These are phyloP conservation scores for Phyllopteryx taeniolatus DNA, from an alignment of 2,113 vertebrate genomes.

Conservation along the genomic window DNA sequence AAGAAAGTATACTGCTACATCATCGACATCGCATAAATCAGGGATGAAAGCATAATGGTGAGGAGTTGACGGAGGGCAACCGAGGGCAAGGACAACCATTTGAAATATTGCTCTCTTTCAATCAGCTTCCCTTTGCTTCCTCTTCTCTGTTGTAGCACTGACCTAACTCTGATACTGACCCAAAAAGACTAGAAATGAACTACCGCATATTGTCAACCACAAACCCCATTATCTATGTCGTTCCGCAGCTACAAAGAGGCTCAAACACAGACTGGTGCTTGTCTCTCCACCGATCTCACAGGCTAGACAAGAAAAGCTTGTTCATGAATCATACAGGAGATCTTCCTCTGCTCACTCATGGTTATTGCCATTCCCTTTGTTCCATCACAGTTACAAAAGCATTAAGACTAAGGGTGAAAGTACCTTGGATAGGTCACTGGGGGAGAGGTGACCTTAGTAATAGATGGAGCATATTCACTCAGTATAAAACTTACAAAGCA, in stretches of 20 bases:
- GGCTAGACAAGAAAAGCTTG: constrained; percentile 26
- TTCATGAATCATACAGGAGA: constrained; percentile 35
- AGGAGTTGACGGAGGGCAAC: constrained; percentile 63
- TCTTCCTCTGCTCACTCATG: constrained; percentile 26
- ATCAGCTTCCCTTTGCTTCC: constrained; percentile 38
- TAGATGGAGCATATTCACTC: constrained; percentile 16
- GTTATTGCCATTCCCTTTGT: constrained; percentile 38
- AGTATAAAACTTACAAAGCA: constrained; percentile 12
- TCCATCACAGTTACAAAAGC: constrained; percentile 36
- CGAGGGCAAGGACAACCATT: constrained; percentile 44
- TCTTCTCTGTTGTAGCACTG: constrained; percentile 30
- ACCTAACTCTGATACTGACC: constrained; percentile 57
- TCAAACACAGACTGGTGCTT: constrained; percentile 45
- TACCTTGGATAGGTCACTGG: constrained; percentile 31
- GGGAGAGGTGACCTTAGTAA: constrained; percentile 22
- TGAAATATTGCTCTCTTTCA: constrained; percentile 56
- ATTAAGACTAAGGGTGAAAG: constrained; percentile 32
- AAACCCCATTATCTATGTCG: constrained; percentile 35
- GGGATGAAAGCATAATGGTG: constrained; percentile 48
- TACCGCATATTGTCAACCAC: constrained; percentile 36
- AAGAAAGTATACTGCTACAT: constrained; percentile 37
- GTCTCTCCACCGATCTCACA: constrained; percentile 49
- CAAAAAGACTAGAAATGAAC: constrained; percentile 48
- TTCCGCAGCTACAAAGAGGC: constrained; percentile 27
- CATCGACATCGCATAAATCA: constrained; percentile 55